phyloP scores from a whole-genome alignment of 2,888 invertebrate species.

The Lithodes maja region DNA sequence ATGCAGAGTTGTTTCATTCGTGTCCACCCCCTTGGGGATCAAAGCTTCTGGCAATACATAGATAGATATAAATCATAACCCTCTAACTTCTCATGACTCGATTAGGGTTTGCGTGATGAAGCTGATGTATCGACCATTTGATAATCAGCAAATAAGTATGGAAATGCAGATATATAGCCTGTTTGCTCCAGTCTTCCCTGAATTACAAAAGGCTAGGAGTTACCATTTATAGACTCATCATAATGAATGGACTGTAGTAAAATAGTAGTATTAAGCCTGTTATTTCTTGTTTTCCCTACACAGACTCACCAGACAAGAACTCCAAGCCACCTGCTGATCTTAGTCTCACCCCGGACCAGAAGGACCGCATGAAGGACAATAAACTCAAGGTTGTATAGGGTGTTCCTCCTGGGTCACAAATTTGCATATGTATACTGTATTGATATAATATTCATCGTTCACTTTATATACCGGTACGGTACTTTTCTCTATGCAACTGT shows the following conservation, averaged over 20 bases:
- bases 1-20: neutral
- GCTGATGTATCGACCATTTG: too few species aligned
- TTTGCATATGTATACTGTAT: neutral
- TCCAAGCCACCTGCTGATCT: neutral
- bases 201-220: too few species aligned
- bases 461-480: neutral
- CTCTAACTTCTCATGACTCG: too few species aligned
- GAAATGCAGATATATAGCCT: too few species aligned
- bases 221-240: too few species aligned
- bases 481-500: too few species aligned
- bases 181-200: too few species aligned
- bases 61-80: neutral
- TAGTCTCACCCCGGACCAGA: constrained; percentile 6
- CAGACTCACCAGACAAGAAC: neutral
- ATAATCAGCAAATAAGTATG: too few species aligned
- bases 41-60: neutral
- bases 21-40: neutral
- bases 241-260: neutral
- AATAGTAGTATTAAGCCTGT: neutral
- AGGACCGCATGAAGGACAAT: neutral
- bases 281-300: neutral
- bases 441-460: neutral
- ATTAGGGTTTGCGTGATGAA: too few species aligned
- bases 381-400: neutral
- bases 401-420: neutral